Evolutionary conservation across 2,113 vertebrate genomes (phyloP).

Genomic region (Trochalopteron elliotii): DNA sequence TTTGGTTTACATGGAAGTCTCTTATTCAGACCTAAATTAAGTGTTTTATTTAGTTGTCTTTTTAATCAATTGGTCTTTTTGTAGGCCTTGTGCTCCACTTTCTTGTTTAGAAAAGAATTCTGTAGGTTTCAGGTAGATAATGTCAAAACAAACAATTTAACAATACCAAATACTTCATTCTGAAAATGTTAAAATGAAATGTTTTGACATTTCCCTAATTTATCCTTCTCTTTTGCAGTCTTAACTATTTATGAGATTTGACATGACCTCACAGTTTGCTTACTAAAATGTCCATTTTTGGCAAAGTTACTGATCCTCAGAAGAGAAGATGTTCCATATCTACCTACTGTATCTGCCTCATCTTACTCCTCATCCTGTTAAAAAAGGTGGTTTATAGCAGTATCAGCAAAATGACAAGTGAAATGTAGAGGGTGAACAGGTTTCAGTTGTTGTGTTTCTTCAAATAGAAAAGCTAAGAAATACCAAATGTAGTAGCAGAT

Average conservation of each 20-base stretch:
- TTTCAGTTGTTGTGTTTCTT: background rate
- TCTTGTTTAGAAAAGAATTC: background rate
- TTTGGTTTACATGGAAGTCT: background rate
- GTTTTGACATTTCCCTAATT: background rate
- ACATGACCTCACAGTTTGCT: background rate
- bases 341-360: background rate
- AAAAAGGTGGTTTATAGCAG: background rate
- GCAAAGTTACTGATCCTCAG: background rate
- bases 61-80: background rate
- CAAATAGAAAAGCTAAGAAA: background rate
- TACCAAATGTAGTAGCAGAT: background rate
- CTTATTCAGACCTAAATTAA: background rate
- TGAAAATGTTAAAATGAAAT: background rate
- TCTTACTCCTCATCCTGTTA: background rate
- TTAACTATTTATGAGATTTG: background rate
- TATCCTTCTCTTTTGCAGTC: background rate
- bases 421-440: background rate
- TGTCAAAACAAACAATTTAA: background rate
- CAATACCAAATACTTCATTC: background rate
- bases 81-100: background rate
- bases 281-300: background rate
- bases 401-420: background rate
- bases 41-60: background rate
- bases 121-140: background rate
- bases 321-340: background rate